Evolutionary conservation across 2,113 vertebrate genomes (phyloP).

Genomic region (Onychostoma macrolepis): DNA sequence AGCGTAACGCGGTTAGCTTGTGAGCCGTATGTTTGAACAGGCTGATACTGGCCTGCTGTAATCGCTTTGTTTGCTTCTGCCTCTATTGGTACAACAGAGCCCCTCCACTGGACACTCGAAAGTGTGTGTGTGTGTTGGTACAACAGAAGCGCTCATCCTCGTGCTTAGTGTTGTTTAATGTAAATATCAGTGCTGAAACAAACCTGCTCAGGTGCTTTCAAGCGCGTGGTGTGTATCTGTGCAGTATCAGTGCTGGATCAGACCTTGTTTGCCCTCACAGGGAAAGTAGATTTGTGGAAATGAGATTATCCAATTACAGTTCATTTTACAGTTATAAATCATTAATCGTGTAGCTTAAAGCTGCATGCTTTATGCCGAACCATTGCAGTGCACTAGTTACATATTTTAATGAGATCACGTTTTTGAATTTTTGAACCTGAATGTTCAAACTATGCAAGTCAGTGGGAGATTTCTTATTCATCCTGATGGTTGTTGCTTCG

Average conservation of each 20-base stretch:
- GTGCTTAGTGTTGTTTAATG: slow-evolving; percentile 14
- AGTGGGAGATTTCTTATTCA: background rate
- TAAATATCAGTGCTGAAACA: slow-evolving; percentile 28
- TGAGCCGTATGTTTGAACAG: slow-evolving; percentile 29
- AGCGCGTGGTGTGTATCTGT: background rate
- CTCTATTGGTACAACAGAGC: slow-evolving; percentile 5
- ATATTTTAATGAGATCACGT: background rate
- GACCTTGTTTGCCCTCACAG: slow-evolving; percentile 1
- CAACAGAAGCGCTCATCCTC: slow-evolving; percentile 25
- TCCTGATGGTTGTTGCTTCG: too few relatives aligned
- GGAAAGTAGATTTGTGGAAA: background rate
- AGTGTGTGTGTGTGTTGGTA: slow-evolving; percentile 14
- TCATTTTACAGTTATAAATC: background rate
- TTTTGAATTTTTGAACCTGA: background rate
- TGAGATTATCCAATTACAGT: background rate
- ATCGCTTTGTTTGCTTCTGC: slow-evolving; percentile 24
- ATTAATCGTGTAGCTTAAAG: background rate
- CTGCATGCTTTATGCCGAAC: background rate
- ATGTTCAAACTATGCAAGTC: background rate
- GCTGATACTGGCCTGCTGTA: slow-evolving; percentile 19
- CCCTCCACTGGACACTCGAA: background rate
- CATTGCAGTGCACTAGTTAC: background rate
- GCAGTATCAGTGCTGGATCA: background rate
- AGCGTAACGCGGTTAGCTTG: slow-evolving; percentile 6
- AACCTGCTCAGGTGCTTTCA: slow-evolving; percentile 15